Percentiles rank a stretch among this genome's conserved stretches.
phyloP scores from a whole-genome alignment of 2,113 vertebrate genomes.

The Labrus mixtus region DNA sequence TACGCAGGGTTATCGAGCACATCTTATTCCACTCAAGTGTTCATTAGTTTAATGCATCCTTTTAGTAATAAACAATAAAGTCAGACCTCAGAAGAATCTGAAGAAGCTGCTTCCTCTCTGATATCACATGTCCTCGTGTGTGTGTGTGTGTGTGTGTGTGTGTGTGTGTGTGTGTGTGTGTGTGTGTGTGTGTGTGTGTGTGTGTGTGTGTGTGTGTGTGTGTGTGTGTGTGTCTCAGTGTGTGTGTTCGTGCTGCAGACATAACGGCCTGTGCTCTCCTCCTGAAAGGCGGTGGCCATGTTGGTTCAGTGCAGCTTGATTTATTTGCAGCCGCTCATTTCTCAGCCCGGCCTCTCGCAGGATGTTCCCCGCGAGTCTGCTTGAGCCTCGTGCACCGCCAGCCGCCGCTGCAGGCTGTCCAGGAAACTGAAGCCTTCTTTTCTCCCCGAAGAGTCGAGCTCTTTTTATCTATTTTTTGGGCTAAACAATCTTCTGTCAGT shows the following conservation, averaged over 20 bases:
- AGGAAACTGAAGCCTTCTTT: conserved; percentile 13
- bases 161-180: no score
- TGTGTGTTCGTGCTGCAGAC: background rate
- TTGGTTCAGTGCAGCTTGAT: conserved; percentile 34
- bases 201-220: no score
- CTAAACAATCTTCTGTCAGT: conserved; percentile 14
- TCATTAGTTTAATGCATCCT: conserved; percentile 12
- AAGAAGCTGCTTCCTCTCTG: background rate
- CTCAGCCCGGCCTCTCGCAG: conserved; percentile 15
- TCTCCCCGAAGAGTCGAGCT: background rate
- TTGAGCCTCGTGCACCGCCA: conserved; percentile 10
- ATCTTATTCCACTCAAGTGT: background rate
- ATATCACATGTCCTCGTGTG: conserved; percentile 7
- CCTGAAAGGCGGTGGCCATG: background rate
- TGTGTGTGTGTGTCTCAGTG: no score
- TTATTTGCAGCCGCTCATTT: conserved; percentile 39
- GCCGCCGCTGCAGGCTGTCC: conserved; percentile 8
- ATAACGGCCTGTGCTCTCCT: background rate
- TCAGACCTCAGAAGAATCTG: no score
- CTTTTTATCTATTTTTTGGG: background rate
- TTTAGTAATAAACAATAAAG: conserved; percentile 11
- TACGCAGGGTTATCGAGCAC: background rate
- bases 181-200: no score
- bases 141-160: no score
- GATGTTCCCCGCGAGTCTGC: conserved; percentile 30